Percentiles rank a stretch among this genome's conserved stretches.
Conservation (phyloP, 2,113 vertebrate genomes). For the Takifugu flavidus region DNA sequence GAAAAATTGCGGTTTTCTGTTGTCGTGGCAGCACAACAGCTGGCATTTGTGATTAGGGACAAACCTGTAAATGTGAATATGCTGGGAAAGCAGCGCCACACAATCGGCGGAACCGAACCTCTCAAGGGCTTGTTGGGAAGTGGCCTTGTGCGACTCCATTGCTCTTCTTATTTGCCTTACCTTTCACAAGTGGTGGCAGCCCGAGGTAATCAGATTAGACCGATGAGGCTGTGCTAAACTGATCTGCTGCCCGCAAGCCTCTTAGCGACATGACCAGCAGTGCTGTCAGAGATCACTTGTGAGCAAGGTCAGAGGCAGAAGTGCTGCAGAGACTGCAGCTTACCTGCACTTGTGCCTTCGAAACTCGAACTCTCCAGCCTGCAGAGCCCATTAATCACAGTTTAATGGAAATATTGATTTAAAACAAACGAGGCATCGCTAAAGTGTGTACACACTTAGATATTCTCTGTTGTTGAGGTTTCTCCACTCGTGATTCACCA, state of each 20-base stretch:
- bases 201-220: slow-evolving; percentile 76
- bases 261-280: slow-evolving; percentile 62
- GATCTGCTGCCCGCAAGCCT: slow-evolving; percentile 69
- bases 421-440: no score
- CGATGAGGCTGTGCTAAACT: slow-evolving; percentile 71
- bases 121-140: neutral
- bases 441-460: no score
- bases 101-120: neutral
- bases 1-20: slow-evolving; percentile 20
- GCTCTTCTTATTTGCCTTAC: slow-evolving; percentile 30
- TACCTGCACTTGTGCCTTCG: neutral
- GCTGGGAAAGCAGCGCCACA: neutral
- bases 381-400: no score
- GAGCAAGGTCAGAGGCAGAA: slow-evolving; percentile 60
- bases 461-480: no score
- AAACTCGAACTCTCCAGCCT: neutral
- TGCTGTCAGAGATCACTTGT: slow-evolving; percentile 53
- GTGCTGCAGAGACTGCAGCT: slow-evolving; percentile 4
- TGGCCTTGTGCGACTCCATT: neutral
- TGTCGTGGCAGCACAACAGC: slow-evolving; percentile 6
- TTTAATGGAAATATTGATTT: no score
- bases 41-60: neutral
- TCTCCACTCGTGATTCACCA: no score
- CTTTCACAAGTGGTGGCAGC: slow-evolving; percentile 44
- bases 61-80: neutral